These are phyloP conservation scores for Phoeniculus purpureus DNA, from an alignment of 2,797 vertebrate genomes.

Conservation along the genomic window DNA sequence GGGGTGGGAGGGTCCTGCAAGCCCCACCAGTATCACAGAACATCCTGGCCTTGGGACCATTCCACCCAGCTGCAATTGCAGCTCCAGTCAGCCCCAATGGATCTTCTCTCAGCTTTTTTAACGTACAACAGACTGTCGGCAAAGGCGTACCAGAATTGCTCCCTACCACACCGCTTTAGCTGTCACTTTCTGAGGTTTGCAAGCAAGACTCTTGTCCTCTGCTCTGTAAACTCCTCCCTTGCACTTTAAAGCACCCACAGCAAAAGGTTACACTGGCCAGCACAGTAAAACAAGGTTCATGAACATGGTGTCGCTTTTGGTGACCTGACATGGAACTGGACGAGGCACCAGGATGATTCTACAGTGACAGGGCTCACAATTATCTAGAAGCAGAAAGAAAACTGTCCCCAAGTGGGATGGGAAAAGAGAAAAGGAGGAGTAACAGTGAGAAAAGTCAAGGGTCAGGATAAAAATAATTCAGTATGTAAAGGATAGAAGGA, in stretches of 20 bases:
- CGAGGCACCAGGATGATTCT: neutral
- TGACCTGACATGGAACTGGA: neutral
- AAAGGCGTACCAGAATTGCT: neutral
- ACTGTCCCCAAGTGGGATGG: neutral
- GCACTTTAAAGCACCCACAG: neutral
- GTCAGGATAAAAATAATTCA: neutral
- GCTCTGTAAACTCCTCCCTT: neutral
- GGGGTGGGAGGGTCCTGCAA: neutral
- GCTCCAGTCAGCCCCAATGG: neutral
- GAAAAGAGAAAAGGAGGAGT: neutral
- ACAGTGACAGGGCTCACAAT: neutral
- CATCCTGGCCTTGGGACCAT: neutral
- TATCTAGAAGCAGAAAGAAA: neutral
- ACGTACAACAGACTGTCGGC: neutral
- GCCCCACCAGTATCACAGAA: fast-evolving
- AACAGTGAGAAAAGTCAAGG: neutral
- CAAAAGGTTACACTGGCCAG: neutral
- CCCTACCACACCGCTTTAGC: neutral
- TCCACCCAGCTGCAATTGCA: neutral
- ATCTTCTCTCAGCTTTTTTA: neutral
- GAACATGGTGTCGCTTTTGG: neutral
- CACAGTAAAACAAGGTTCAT: neutral
- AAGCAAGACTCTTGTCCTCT: neutral
- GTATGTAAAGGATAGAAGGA: neutral
- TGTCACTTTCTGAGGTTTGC: neutral